Conservation (phyloP, 2,797 vertebrate species). For the Lates japonicus region DNA sequence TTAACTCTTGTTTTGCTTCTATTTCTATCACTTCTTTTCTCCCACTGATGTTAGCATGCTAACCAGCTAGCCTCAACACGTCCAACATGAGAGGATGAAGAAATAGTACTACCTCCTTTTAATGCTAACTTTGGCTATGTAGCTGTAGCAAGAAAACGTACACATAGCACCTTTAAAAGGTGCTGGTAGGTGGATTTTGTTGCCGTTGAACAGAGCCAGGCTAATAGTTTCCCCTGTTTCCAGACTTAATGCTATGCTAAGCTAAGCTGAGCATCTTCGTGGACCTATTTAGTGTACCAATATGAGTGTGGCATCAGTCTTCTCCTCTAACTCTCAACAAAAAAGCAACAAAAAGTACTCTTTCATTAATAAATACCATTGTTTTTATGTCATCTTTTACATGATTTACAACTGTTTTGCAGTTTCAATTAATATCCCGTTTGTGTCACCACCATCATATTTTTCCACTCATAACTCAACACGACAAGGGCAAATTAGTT, state of each 20-base stretch:
- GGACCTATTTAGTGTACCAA: not conserved
- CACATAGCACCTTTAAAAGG: no score
- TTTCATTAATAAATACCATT: not conserved
- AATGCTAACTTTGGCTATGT: no score
- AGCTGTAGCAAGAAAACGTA: no score
- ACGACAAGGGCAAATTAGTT: slow-evolving; percentile 31
- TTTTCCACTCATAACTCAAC: slow-evolving; percentile 19
- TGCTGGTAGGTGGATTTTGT: not conserved
- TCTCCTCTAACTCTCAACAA: not conserved
- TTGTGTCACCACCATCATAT: slow-evolving; percentile 10
- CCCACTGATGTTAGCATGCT: no score
- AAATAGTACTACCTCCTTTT: no score
- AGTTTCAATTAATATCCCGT: slow-evolving; percentile 9
- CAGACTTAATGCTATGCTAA: slow-evolving; percentile 6
- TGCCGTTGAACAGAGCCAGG: not conserved
- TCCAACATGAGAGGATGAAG: no score
- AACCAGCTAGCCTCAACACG: no score
- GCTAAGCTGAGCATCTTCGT: not conserved
- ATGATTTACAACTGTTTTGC: not conserved
- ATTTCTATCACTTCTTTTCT: no score
- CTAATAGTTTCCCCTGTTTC: not conserved
- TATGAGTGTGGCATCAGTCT: not conserved
- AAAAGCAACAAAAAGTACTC: not conserved
- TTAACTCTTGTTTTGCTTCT: no score
- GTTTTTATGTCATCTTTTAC: not conserved